Percentiles rank a stretch among this genome's conserved stretches.
Evolutionary conservation across 2,888 invertebrate species (phyloP).

Genomic region (Hololepta plana): DNA sequence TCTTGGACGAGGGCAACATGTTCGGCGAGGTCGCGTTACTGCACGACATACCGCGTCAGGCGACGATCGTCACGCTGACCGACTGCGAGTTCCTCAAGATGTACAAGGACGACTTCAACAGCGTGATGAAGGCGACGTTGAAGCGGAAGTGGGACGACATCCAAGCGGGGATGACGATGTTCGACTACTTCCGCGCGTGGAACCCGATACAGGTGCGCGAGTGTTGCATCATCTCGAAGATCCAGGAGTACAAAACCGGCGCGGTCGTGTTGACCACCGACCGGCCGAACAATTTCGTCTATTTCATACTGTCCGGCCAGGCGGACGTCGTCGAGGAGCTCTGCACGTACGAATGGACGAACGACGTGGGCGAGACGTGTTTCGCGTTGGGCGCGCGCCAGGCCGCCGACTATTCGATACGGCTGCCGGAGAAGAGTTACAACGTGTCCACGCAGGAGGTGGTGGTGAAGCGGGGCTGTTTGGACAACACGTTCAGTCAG

Average conservation of each 20-base stretch:
- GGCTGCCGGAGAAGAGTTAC: no score
- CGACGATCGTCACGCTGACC: conserved; percentile 37
- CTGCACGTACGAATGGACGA: no score
- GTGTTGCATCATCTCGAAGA: conserved; percentile 45
- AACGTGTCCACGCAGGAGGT: no score
- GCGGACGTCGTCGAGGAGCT: conserved; percentile 42
- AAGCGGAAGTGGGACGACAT: conserved; percentile 44
- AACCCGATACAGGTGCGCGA: conserved; percentile 39
- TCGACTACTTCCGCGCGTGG: conserved; percentile 45
- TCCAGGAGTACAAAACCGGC: conserved; percentile 35
- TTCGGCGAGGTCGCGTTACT: conserved; percentile 49
- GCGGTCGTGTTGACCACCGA: conserved; percentile 34
- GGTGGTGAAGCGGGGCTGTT: no score
- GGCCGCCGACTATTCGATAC: no score
- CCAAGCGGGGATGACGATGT: conserved; percentile 36
- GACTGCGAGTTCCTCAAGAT: conserved; percentile 43
- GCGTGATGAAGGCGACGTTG: conserved; percentile 36
- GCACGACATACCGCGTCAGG: conserved; percentile 39
- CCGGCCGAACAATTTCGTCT: conserved; percentile 25
- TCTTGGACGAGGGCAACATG: conserved; percentile 37
- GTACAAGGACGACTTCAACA: conserved; percentile 35
- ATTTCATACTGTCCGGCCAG: conserved; percentile 37
- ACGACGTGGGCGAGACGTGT: no score
- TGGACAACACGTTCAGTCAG: no score
- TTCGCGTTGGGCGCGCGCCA: no score